These are phyloP conservation scores for Malthinus seriepunctatus DNA, from an alignment of 2,888 invertebrate genomes.

Conservation along the genomic window DNA sequence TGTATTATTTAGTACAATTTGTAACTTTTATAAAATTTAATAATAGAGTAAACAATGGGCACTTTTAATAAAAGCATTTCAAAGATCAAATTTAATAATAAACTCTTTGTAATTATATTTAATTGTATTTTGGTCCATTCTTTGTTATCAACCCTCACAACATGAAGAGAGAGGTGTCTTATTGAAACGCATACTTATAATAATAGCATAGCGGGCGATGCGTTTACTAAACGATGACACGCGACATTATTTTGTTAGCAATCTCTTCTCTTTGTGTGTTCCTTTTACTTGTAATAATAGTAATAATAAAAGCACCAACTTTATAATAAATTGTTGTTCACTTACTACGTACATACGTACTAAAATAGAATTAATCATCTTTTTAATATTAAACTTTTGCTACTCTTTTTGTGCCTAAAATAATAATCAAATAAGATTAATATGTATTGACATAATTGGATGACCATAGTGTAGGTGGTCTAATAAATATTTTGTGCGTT, in stretches of 20 bases:
- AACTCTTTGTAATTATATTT: constrained; percentile 20
- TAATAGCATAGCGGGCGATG: constrained; percentile 22
- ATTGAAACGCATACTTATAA: constrained; percentile 12
- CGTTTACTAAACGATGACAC: constrained; percentile 24
- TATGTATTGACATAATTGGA: too few relatives aligned
- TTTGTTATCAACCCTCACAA: constrained; percentile 16
- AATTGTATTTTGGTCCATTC: constrained; percentile 22
- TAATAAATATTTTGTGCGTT: too few relatives aligned
- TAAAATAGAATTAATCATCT: too few relatives aligned
- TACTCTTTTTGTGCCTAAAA: too few relatives aligned
- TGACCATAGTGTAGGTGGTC: too few relatives aligned
- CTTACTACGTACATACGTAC: too few relatives aligned
- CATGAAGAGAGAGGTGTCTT: constrained; percentile 11
- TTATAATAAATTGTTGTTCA: constrained; percentile 8
- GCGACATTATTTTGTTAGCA: constrained; percentile 25
- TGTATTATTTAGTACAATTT: background rate
- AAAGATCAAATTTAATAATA: constrained; percentile 21
- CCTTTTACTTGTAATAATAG: too few relatives aligned
- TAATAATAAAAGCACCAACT: constrained; percentile 15
- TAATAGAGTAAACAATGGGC: background rate
- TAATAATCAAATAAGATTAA: too few relatives aligned
- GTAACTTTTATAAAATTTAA: constrained; percentile 1
- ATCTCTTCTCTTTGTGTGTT: constrained; percentile 11
- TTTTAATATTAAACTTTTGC: too few relatives aligned
- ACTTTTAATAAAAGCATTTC: constrained; percentile 4